Base-by-base conservation (phyloP, 2,888 invertebrate species). In the Sphaeridia pumilis region DNA sequence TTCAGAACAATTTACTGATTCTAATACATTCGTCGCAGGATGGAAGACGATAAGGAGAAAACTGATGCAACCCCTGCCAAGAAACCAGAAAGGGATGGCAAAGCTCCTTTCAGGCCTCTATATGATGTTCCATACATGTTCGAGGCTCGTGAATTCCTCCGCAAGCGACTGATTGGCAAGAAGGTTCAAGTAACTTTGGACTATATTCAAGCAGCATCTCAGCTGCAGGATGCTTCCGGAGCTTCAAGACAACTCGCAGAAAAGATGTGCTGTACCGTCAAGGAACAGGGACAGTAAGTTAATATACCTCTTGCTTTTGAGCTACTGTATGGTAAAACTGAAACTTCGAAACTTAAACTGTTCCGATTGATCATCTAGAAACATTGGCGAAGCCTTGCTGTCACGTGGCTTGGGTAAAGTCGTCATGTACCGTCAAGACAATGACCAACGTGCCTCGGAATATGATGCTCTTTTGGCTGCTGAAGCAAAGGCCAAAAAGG, bases 51-150 rank as follows among this genome's bases (percentile, higher is more conserved):
- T 10, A 36, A 52, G 20, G 50, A 53, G 24, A 57, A 57, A 41
- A 48, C 26, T 28, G 56, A 52, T 10, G n/a, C n/a, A n/a, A n/a
- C n/a, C n/a, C n/a, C n/a, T n/a, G n/a, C n/a, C n/a, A n/a, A n/a
- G n/a, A 55, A 49, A 10, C 47, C 47, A 22, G 48, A 52, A 20
- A 25, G 10, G 14, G 3, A 20, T 25, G 12, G 35, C n/a, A 48
- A 36, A 34, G 17, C 27, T 17, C 48, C 26, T 57, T 86, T 80
- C 70, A 82, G 90, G 66, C 92, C 95, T 0, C 77, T 98, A 0
- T 99, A 97, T 70, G 98, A 99, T 70, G 87, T 97, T 68, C 98
- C 98, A 1, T 93, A 87, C 81, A 89, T 98, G 90, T 95, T 86
- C 70, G 98, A 99, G 71, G 94, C 95, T 0, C 81, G 98, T 49